Conservation (phyloP, 2,888 invertebrate genomes). For the Andrena bicolor region DNA sequence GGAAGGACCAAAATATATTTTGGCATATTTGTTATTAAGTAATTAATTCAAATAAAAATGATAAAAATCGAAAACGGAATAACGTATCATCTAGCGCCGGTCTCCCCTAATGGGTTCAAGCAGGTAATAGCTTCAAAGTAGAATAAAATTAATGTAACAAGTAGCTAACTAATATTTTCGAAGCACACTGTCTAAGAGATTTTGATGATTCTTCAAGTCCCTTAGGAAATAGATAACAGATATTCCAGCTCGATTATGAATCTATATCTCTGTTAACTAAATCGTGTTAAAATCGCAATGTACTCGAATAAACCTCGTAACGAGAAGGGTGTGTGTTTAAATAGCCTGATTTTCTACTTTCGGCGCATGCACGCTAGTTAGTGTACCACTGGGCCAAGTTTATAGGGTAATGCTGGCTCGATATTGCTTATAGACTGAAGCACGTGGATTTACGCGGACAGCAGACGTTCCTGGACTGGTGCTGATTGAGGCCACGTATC, state of each 20-base stretch:
- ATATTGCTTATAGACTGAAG: conserved; percentile 44
- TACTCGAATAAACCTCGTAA: conserved; percentile 9
- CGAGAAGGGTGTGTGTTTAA: background rate
- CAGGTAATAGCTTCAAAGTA: no score
- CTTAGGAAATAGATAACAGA: no score
- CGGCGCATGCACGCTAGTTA: conserved; percentile 21
- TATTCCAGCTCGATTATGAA: background rate
- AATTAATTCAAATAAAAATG: no score
- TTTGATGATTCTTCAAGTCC: no score
- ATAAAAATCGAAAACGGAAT: no score
- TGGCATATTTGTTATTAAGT: no score
- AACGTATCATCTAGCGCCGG: no score
- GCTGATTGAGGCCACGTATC: conserved; percentile 55
- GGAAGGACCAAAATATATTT: no score
- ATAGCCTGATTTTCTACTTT: background rate
- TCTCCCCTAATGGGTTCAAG: no score
- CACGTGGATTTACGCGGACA: conserved; percentile 38
- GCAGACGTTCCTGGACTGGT: conserved; percentile 45
- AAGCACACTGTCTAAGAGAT: no score
- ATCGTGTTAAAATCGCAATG: background rate
- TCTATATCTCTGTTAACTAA: background rate
- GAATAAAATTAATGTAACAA: no score
- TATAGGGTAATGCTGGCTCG: conserved; percentile 41
- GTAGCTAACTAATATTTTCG: no score
- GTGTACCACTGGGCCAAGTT: conserved; percentile 50